Evolutionary conservation across 1,140 invertebrate genomes (phyloP), one percentile per base, ranked within the genome.

Genomic region (Triops longicaudatus): DNA sequence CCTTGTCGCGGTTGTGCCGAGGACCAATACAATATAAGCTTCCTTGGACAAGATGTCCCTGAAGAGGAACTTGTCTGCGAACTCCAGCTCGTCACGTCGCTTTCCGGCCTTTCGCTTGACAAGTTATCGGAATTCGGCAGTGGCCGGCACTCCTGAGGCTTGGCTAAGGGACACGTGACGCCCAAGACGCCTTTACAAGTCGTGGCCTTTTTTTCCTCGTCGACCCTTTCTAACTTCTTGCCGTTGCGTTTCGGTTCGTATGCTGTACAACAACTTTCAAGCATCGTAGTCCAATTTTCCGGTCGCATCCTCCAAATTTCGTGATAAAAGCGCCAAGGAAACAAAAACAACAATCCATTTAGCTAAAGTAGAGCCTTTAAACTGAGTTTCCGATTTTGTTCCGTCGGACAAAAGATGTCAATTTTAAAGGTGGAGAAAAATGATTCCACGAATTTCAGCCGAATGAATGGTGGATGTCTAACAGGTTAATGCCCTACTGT

Each of bases 71-170:
- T 22, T 63, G 50, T 63, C 50, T 63, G 0, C 50, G 22, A 63
- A 22, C 50, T 63, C 50, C 50, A 22, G 50, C 50, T 63, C 50
- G 14, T 63, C 50, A 63, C 50, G 50, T 63, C 50, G 50, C 10
- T 22, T 63, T 63, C 50, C 50, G 50, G 50, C 50, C n/a, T 63
- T 63, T 63, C 50, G n/a, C n/a, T 17, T 63, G 50, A 63, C 50
- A 63, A 63, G 17, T 63, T 63, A 63, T 63, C 50, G 50, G 50
- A 14, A 63, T 63, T 63, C 50, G n/a, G 50, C 50, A 63, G 50
- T 63, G 22, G 17, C 22, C 50, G 50, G 50, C 50, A 63, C 50
- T 63, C 50, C 50, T 0, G 50, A 63, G 50, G 50, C 22, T 63
- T 63, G 50, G 50, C 22, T 63, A 17, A 63, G 50, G 17, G 50